Percentiles rank a stretch among this genome's conserved stretches.
Conservation (phyloP, 1,140 invertebrate species). For the Musca domestica region DNA sequence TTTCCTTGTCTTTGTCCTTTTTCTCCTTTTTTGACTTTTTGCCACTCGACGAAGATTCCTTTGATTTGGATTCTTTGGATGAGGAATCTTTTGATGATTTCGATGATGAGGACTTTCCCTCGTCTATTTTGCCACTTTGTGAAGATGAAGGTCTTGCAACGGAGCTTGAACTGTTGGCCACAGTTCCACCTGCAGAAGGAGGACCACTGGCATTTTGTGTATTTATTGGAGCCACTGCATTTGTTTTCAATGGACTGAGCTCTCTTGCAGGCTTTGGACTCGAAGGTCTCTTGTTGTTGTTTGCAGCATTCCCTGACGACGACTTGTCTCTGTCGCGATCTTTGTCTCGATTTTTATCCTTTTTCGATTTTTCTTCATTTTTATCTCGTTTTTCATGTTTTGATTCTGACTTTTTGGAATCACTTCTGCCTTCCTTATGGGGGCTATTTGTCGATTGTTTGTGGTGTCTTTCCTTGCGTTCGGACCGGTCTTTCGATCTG, state of each 20-base stretch:
- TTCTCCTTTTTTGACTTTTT: constrained; percentile 57
- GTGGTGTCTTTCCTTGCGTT: constrained; percentile 64
- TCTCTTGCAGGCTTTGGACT: constrained; percentile 33
- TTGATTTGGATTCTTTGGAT: constrained; percentile 23
- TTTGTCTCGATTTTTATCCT: constrained; percentile 60
- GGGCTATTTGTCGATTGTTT: constrained; percentile 56
- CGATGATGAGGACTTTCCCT: constrained; percentile 16
- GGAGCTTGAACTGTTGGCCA: constrained; percentile 27
- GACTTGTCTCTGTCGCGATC: constrained; percentile 63
- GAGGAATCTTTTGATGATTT: constrained; percentile 19
- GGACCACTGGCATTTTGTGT: neutral
- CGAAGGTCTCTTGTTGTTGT: constrained; percentile 15
- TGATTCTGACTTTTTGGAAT: constrained; percentile 54
- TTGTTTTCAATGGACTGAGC: constrained; percentile 32
- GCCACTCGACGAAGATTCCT: constrained; percentile 54
- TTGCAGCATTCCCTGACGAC: neutral
- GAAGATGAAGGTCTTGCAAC: constrained; percentile 23
- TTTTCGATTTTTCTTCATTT: constrained; percentile 65
- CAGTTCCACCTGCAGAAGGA: neutral
- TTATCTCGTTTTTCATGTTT: constrained; percentile 61
- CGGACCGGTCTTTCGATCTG: constrained; percentile 54
- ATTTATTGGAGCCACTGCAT: neutral
- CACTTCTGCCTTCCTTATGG: constrained; percentile 55
- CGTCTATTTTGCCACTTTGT: constrained; percentile 22
- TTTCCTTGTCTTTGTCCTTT: constrained; percentile 52